Conservation (phyloP, 2,113 vertebrate genomes). For the Dicerorhinus sumatrensis region DNA sequence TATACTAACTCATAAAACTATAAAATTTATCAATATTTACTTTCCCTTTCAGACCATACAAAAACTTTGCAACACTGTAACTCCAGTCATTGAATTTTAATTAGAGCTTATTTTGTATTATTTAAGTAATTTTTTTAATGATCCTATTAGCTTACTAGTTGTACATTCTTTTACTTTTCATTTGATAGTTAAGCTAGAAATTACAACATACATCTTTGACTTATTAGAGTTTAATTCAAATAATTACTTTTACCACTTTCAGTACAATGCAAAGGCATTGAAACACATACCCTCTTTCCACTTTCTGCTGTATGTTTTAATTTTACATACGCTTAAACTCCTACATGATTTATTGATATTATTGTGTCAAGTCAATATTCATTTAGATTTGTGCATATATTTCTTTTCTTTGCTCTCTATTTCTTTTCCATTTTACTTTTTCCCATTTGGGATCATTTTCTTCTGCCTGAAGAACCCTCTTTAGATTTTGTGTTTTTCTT, state of each 20-base stretch:
- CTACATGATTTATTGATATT: background rate
- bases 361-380: background rate
- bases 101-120: background rate
- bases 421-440: slow-evolving; percentile 1
- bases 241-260: background rate
- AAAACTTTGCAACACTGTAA: background rate
- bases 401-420: background rate
- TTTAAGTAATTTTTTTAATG: background rate
- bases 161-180: background rate
- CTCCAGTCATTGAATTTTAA: background rate
- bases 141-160: background rate
- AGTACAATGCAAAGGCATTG: background rate
- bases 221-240: background rate
- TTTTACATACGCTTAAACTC: background rate
- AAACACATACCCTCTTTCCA: background rate
- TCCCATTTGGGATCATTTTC: background rate
- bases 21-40: background rate
- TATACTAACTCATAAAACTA: background rate
- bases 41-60: background rate
- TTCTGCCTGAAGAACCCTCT: background rate
- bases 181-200: background rate
- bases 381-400: background rate
- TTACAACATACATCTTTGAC: background rate
- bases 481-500: background rate
- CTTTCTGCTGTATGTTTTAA: background rate